These are phyloP conservation scores for Aythya baeri DNA, from an alignment of 2,113 vertebrate genomes.

Conservation along the genomic window DNA sequence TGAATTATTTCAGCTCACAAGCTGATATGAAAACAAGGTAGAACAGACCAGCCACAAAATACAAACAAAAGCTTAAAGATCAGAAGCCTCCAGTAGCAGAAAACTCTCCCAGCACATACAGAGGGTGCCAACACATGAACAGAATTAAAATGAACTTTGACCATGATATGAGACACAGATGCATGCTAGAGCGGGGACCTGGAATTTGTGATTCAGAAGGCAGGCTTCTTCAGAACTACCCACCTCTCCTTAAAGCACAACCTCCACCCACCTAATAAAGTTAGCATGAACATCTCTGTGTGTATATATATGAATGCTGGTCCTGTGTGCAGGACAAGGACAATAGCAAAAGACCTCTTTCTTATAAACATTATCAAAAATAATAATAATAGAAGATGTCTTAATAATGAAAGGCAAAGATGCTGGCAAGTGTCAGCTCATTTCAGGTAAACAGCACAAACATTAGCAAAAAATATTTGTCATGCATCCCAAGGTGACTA, in stretches of 20 bases:
- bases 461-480: background rate
- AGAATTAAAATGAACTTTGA: background rate
- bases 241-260: background rate
- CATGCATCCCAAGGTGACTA: background rate
- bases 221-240: background rate
- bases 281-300: rapidly evolving
- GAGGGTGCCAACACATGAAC: background rate
- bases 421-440: background rate
- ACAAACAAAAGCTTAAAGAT: background rate
- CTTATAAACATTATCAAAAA: background rate
- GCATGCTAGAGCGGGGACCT: background rate
- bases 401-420: background rate
- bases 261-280: background rate
- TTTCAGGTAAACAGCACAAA: background rate
- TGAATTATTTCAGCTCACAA: background rate
- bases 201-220: background rate
- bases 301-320: background rate
- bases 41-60: background rate
- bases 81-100: background rate
- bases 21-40: background rate
- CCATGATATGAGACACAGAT: rapidly evolving
- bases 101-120: background rate
- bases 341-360: background rate
- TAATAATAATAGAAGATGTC: background rate
- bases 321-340: background rate